Evolutionary conservation across 2,797 vertebrate genomes (phyloP).

Genomic region (Botia kubotai): DNA sequence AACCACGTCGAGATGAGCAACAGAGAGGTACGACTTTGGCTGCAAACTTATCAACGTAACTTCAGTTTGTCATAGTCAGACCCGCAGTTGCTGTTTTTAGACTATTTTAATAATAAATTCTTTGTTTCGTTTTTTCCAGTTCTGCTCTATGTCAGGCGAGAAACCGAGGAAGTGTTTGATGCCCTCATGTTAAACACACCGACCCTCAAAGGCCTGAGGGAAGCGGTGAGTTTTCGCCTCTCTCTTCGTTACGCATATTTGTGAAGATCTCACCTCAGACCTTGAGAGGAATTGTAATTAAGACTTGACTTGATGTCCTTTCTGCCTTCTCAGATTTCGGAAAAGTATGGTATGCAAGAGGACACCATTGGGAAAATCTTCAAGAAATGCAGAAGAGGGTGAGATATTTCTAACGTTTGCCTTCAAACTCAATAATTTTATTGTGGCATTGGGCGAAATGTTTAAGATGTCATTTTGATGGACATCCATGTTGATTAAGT

Average conservation of each 20-base stretch:
- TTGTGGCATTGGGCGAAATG: neutral
- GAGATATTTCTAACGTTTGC: constrained; percentile 66
- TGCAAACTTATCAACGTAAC: neutral
- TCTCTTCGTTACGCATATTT: constrained; percentile 32
- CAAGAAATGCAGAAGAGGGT: constrained; percentile 99
- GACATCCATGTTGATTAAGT: too few relatives aligned
- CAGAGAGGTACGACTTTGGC: constrained; percentile 84
- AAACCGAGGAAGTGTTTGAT: constrained; percentile 91
- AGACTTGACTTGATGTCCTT: constrained; percentile 56
- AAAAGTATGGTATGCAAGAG: constrained; percentile 93
- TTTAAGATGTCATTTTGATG: neutral
- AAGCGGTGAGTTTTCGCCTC: constrained; percentile 83
- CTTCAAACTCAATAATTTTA: neutral
- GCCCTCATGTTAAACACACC: constrained; percentile 95
- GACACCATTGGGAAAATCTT: constrained; percentile 96
- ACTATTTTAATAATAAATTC: neutral
- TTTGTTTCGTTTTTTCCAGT: constrained; percentile 72
- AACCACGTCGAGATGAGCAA: constrained; percentile 83
- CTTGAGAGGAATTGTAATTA: constrained; percentile 6
- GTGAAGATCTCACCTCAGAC: constrained; percentile 12
- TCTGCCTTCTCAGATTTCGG: constrained; percentile 87
- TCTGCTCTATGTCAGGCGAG: constrained; percentile 89
- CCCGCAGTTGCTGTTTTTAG: neutral
- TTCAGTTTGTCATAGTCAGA: neutral
- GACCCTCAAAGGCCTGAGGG: constrained; percentile 87